phyloP scores from a whole-genome alignment of 2,797 vertebrate genomes.

The Petrocephalus schoutedeni region DNA sequence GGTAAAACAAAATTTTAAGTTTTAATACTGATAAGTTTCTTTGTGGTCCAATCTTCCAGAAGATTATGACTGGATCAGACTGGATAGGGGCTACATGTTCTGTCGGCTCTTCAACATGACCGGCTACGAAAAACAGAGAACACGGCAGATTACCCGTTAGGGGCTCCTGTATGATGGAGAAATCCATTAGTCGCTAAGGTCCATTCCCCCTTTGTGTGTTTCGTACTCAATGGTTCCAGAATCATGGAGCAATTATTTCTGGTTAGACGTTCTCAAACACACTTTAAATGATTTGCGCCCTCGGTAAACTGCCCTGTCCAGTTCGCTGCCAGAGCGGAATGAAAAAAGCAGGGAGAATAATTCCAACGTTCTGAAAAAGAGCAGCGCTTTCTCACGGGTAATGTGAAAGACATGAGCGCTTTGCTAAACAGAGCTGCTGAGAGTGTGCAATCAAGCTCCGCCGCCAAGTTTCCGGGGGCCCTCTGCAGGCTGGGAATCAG shows the following conservation, averaged over 20 bases:
- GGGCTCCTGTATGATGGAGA: background rate
- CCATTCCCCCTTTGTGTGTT: background rate
- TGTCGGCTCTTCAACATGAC: background rate
- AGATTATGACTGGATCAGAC: background rate
- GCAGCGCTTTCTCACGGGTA: constrained; percentile 54
- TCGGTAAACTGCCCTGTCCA: background rate
- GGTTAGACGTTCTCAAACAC: background rate
- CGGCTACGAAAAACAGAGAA: background rate
- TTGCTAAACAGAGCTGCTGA: constrained; percentile 56
- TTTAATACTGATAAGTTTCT: background rate
- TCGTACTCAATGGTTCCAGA: background rate
- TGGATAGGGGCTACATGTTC: background rate
- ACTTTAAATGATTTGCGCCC: background rate
- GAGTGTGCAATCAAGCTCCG: constrained; percentile 23
- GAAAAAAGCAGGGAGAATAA: constrained; percentile 6
- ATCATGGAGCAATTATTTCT: background rate
- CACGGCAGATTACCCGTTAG: background rate
- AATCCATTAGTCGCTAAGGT: background rate
- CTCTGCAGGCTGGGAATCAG: constrained; percentile 37
- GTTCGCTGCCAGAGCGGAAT: constrained; percentile 3
- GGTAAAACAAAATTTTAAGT: background rate
- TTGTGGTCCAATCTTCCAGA: constrained; percentile 14
- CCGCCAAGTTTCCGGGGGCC: constrained; percentile 48
- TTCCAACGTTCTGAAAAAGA: constrained; percentile 44
- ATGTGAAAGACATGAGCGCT: constrained; percentile 54